These are phyloP conservation scores for Tonatia bakeri DNA, from an alignment of 2,113 vertebrate species.

Conservation along the genomic window DNA sequence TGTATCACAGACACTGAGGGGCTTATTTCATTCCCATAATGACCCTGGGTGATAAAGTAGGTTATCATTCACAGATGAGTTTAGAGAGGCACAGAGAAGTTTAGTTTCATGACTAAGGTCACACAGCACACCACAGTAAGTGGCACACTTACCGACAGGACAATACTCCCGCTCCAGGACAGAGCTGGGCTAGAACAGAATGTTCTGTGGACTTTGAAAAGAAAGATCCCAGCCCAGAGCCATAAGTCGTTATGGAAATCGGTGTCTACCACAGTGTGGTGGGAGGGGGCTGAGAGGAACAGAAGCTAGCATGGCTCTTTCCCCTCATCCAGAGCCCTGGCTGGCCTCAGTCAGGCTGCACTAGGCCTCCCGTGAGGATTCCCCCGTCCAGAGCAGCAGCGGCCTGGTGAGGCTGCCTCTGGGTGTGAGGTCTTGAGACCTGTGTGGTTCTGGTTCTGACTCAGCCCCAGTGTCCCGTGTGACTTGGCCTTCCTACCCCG, in stretches of 20 bases:
- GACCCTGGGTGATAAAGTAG: not conserved
- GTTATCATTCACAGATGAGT: not conserved
- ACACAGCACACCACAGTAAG: not conserved
- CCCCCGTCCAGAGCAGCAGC: not conserved
- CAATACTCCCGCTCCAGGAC: not conserved
- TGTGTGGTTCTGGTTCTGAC: not conserved
- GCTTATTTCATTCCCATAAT: not conserved
- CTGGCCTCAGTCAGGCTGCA: not conserved
- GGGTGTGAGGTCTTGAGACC: not conserved
- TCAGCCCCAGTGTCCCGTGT: not conserved
- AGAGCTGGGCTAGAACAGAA: not conserved
- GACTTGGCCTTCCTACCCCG: slow-evolving; percentile 1
- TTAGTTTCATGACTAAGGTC: not conserved
- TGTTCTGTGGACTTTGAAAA: not conserved
- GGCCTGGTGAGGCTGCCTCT: not conserved
- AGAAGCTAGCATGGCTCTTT: not conserved
- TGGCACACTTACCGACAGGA: not conserved
- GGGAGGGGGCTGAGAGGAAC: no score
- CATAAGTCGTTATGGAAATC: not conserved
- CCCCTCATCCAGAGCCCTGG: not conserved
- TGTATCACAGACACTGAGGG: not conserved
- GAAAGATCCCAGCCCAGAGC: not conserved
- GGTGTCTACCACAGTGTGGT: not conserved
- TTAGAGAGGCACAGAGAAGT: not conserved
- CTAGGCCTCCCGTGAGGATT: no score